phyloP scores from a whole-genome alignment of 2,113 vertebrate species.

The Bothrops jararaca region DNA sequence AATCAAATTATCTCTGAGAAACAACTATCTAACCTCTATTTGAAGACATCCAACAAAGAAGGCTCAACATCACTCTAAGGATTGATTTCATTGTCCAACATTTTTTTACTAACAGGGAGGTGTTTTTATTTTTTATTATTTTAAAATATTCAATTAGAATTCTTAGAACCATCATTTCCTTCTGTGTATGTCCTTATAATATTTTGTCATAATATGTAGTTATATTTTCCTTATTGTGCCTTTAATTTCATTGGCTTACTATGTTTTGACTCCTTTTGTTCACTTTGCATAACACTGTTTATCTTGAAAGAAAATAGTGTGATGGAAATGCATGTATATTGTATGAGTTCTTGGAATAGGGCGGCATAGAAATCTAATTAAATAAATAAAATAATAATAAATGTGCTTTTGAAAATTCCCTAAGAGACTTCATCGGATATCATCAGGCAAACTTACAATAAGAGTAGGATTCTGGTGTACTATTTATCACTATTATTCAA shows the following conservation, averaged over 20 bases:
- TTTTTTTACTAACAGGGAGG: background rate
- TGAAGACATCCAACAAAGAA: background rate
- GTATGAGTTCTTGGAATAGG: no score
- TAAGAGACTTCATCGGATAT: background rate
- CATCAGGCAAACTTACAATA: background rate
- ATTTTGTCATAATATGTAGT: background rate
- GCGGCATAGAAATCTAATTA: no score
- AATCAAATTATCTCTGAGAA: background rate
- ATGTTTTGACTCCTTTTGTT: background rate
- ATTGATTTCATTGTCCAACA: background rate
- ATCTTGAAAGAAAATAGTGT: background rate
- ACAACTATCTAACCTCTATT: background rate
- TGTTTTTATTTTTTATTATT: background rate
- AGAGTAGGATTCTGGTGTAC: background rate
- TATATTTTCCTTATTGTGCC: background rate
- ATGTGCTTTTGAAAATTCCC: background rate
- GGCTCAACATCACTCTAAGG: background rate
- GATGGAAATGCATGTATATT: background rate
- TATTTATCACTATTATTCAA: background rate
- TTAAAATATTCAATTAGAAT: background rate
- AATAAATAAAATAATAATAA: no score
- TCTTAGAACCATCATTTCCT: background rate
- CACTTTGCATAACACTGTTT: background rate
- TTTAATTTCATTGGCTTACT: background rate
- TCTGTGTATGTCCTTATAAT: background rate